Evolutionary conservation across 2,888 invertebrate genomes (phyloP).

Genomic region (Erebia palarica): DNA sequence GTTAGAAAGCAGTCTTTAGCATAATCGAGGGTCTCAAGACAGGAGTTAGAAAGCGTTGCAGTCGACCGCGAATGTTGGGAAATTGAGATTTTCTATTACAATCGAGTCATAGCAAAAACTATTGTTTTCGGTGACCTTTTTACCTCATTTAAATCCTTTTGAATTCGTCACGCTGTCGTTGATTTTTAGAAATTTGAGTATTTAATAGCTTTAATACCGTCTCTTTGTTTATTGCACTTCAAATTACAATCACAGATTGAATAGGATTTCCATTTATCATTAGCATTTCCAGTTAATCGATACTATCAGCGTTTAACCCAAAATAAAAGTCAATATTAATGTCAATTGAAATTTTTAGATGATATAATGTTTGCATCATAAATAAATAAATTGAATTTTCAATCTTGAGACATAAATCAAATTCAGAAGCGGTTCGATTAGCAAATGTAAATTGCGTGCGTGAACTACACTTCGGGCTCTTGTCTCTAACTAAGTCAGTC

Average conservation of each 20-base stretch:
- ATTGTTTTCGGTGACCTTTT: slow-evolving; percentile 20
- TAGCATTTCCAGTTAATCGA: too few species aligned
- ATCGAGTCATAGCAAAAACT: slow-evolving; percentile 19
- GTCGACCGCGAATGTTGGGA: slow-evolving; percentile 44
- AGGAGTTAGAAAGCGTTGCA: slow-evolving; percentile 50
- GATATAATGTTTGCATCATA: too few species aligned
- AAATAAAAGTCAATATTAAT: too few species aligned
- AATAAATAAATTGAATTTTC: not conserved
- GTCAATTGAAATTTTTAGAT: too few species aligned
- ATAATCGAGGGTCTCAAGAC: slow-evolving; percentile 32
- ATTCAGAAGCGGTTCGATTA: slow-evolving; percentile 32
- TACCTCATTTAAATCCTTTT: slow-evolving; percentile 15
- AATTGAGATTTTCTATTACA: slow-evolving; percentile 42
- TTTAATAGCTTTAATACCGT: not conserved
- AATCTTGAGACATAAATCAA: slow-evolving; percentile 26
- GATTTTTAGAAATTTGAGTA: slow-evolving; percentile 11
- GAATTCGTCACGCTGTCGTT: slow-evolving; percentile 13
- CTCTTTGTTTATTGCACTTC: not conserved
- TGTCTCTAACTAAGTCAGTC: slow-evolving; percentile 31
- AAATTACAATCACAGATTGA: too few species aligned
- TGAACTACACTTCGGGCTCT: slow-evolving; percentile 30
- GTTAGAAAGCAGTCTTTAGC: slow-evolving; percentile 32
- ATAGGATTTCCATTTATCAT: too few species aligned
- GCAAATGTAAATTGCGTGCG: slow-evolving; percentile 35
- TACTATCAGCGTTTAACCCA: too few species aligned